Evolutionary conservation across 2,888 invertebrate genomes (phyloP), one percentile per base, ranked within the genome.

Genomic region (Patella caerulea): DNA sequence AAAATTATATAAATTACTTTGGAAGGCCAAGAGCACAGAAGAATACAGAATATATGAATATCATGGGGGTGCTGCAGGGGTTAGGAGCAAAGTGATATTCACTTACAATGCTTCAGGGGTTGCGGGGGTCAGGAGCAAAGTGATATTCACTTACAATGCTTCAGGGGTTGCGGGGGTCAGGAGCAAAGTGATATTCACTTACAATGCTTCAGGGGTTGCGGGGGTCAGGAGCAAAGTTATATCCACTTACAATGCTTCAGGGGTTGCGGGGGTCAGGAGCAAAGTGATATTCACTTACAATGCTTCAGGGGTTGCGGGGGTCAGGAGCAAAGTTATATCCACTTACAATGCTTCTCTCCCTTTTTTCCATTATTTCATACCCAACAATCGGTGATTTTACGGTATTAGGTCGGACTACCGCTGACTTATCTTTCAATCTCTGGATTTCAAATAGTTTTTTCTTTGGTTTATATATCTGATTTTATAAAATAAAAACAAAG

Each of bases 361-460:
- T 92, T 88, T 96, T 96, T 85, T 96, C 96, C 96, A 96, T 96
- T 0, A 96, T 95, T 92, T 96, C 96, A 89, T 96, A 96, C 0
- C 96, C 96, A 1, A 96, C 94, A 79, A 96, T 95, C 0, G 96
- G 96, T 14, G 81, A 82, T 45, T 78, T 34, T 11, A 84, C 53
- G 4, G 59, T 77, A 56, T 24, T n/a, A 15, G 71, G 52, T 24
- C 71, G 34, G 17, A 75, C 55, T 65, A 14, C 3, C 19, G 5
- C 5, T 24, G 65, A 65, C 24, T 24, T 65, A 12, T 65, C 65
- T 24, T 45, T 45, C 9, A 24, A 19, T 65, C 19, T 4, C 14
- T 0, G 45, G 45, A 45, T 45, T 45, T 45, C 45, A 45, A 45
- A 45, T 45, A 45, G 45, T 45, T 45, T 45, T 45, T 45, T 45